Evolutionary conservation across 2,113 vertebrate species (phyloP).

Genomic region (Apeltes quadracus): DNA sequence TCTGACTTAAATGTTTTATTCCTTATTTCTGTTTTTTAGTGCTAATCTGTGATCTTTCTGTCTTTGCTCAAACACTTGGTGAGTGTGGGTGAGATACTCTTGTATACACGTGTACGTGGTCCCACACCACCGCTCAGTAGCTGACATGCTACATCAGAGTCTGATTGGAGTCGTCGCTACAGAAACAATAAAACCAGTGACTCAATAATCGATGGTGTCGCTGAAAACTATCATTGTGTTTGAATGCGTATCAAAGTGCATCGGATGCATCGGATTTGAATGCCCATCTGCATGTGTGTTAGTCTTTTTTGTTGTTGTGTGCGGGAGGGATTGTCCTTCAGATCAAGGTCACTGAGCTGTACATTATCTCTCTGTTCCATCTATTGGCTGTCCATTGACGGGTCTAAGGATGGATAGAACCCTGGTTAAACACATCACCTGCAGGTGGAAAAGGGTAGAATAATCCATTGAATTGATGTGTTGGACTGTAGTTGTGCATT

Average conservation of each 20-base stretch:
- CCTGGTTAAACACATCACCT: constrained; percentile 55
- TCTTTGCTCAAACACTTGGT: constrained; percentile 37
- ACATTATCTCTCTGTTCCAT: constrained; percentile 55
- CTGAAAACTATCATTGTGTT: neutral
- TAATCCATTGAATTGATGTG: constrained; percentile 38
- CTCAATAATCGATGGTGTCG: neutral
- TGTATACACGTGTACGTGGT: neutral
- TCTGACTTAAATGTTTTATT: constrained; percentile 20
- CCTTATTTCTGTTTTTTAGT: constrained; percentile 20
- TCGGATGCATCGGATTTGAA: neutral
- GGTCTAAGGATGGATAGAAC: constrained; percentile 38
- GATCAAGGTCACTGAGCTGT: constrained; percentile 58
- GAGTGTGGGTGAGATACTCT: neutral
- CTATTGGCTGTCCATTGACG: constrained; percentile 66
- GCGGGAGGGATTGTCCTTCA: constrained; percentile 47
- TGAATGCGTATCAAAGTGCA: neutral
- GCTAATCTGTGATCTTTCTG: constrained; percentile 37
- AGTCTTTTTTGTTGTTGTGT: neutral
- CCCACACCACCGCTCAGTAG: constrained; percentile 31
- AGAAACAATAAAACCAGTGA: constrained; percentile 61
- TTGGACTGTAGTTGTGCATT: neutral
- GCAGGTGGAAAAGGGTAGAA: constrained; percentile 25
- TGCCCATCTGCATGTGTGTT: neutral
- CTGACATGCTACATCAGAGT: constrained; percentile 58
- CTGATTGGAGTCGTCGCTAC: constrained; percentile 70